Conservation (phyloP, 2,113 vertebrate genomes). For the Aegithalos caudatus region DNA sequence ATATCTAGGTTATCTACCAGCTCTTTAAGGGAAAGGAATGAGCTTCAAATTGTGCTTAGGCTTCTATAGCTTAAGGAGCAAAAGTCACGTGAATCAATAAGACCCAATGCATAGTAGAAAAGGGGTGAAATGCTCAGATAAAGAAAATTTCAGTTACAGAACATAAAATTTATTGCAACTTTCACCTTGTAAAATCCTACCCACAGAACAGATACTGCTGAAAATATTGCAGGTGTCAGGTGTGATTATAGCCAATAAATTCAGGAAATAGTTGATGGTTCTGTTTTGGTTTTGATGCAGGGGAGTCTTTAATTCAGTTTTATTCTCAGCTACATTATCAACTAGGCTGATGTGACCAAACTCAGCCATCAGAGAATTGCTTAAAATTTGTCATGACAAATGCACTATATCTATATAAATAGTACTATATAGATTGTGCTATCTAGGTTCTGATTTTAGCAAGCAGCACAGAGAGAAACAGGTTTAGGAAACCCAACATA, state of each 20-base stretch:
- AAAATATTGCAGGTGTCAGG: not conserved
- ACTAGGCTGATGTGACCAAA: not conserved
- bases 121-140: not conserved
- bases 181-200: not conserved
- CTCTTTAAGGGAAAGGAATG: not conserved
- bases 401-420: not conserved
- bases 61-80: not conserved
- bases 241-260: not conserved
- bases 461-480: not conserved
- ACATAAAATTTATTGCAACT: not conserved
- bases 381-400: not conserved
- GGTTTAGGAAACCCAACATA: not conserved
- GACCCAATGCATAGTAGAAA: not conserved
- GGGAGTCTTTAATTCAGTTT: fast-evolving
- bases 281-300: not conserved
- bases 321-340: not conserved
- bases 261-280: not conserved
- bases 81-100: not conserved
- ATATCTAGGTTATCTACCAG: not conserved
- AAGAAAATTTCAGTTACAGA: not conserved
- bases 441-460: not conserved
- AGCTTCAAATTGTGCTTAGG: not conserved
- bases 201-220: not conserved
- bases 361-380: not conserved
- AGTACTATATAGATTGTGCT: not conserved